Percentiles rank a stretch among this genome's conserved stretches.
phyloP scores from a whole-genome alignment of 2,888 invertebrate species.

The Himalopsyche japonica region DNA sequence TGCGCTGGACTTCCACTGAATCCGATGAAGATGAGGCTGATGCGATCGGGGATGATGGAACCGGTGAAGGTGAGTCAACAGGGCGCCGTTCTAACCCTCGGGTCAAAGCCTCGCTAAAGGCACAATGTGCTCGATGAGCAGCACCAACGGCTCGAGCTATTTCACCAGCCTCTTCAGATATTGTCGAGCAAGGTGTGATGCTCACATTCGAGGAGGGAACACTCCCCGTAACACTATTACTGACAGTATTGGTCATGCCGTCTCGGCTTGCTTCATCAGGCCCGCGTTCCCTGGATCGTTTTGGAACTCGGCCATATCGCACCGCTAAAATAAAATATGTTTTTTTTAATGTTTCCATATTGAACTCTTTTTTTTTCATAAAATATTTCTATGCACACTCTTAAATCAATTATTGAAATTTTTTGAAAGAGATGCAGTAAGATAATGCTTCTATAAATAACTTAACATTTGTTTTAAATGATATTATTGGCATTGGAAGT shows the following conservation, averaged over 20 bases:
- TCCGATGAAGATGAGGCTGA: conserved; percentile 51
- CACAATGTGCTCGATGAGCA: conserved; percentile 87
- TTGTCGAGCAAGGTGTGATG: conserved; percentile 33
- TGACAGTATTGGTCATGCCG: conserved; percentile 48
- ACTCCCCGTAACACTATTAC: conserved; percentile 40
- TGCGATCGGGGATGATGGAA: neutral
- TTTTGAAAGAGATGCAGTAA: too few relatives aligned
- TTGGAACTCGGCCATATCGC: conserved; percentile 94
- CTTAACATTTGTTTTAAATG: too few relatives aligned
- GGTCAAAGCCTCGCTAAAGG: conserved; percentile 84
- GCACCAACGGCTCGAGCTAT: conserved; percentile 47
- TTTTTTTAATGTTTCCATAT: too few relatives aligned
- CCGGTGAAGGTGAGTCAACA: conserved; percentile 55
- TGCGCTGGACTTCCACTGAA: conserved; percentile 72
- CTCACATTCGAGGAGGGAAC: conserved; percentile 39
- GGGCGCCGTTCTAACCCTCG: conserved; percentile 71
- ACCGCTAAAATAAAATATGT: conserved; percentile 68
- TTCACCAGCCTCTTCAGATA: conserved; percentile 30
- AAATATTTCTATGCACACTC: too few relatives aligned
- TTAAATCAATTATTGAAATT: too few relatives aligned
- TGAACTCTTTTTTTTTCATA: too few relatives aligned
- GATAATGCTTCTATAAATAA: too few relatives aligned
- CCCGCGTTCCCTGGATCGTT: conserved; percentile 83
- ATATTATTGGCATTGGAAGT: too few relatives aligned
- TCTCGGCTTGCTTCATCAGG: conserved; percentile 57